Evolutionary conservation across 2,113 vertebrate genomes (phyloP).

Genomic region (Bufo gargarizans): DNA sequence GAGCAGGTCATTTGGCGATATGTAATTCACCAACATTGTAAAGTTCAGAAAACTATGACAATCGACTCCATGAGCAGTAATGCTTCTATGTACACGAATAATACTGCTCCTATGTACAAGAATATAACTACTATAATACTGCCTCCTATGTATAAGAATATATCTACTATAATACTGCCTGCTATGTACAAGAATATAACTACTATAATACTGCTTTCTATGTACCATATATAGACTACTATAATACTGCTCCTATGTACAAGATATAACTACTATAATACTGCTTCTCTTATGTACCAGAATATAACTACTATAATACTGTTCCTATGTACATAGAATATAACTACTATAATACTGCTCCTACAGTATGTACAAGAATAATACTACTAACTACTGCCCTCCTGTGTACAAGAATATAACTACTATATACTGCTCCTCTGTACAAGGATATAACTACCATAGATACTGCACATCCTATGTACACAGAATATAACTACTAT

Average conservation of each 20-base stretch:
- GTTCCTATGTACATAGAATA: not conserved
- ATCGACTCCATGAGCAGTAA: not conserved
- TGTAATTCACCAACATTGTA: not conserved
- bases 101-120: not conserved
- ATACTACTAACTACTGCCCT: not conserved
- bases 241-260: not conserved
- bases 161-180: not conserved
- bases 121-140: constrained; percentile 3
- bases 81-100: not conserved
- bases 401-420: constrained; percentile 2
- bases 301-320: constrained; percentile 9
- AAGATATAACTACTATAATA: not conserved
- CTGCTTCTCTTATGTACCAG: not conserved
- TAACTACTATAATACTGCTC: not conserved
- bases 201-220: not conserved
- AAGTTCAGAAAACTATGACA: constrained; percentile 23
- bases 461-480: not conserved
- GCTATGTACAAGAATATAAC: no score
- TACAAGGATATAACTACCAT: not conserved
- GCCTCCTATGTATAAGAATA: not conserved
- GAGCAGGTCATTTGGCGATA: constrained; percentile 32
- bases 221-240: not conserved
- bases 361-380: constrained; percentile 12
- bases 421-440: not conserved
- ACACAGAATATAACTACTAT: not conserved